These are phyloP conservation scores for Trichogramma evanescens DNA, from an alignment of 2,888 invertebrate genomes.

Conservation along the genomic window DNA sequence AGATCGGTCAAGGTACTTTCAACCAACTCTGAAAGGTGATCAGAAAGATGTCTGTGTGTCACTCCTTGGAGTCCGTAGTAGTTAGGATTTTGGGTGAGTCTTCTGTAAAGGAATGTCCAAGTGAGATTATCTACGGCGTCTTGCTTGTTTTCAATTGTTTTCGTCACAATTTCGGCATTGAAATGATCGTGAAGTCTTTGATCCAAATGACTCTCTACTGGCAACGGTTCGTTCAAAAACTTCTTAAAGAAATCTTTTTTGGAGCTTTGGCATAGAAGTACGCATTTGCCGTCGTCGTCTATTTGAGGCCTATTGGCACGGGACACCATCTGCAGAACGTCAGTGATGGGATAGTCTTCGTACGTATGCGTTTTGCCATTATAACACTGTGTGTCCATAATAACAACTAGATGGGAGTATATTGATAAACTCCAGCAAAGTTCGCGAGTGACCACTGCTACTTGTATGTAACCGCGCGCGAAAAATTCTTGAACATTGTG, in stretches of 20 bases:
- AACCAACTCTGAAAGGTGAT: constrained; percentile 95
- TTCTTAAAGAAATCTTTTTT: constrained; percentile 99
- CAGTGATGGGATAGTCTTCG: constrained; percentile 96
- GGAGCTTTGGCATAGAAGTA: constrained; percentile 92
- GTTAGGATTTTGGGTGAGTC: constrained; percentile 98
- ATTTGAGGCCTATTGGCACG: constrained; percentile 87
- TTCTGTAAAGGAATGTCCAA: constrained; percentile 96
- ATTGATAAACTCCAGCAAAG: constrained; percentile 90
- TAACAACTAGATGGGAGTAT: constrained; percentile 85
- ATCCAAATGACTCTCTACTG: constrained; percentile 96
- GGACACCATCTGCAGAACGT: constrained; percentile 96
- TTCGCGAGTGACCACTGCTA: constrained; percentile 86
- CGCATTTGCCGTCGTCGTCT: constrained; percentile 90
- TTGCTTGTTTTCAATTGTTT: constrained; percentile 99
- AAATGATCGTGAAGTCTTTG: constrained; percentile 98
- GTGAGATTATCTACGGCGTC: constrained; percentile 99
- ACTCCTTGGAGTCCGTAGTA: constrained; percentile 98
- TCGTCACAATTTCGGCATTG: constrained; percentile 99
- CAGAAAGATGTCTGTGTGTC: constrained; percentile 93
- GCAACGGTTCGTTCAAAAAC: constrained; percentile 92
- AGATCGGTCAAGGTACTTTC: constrained; percentile 91
- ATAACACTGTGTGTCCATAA: constrained; percentile 89
- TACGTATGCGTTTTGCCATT: constrained; percentile 68
- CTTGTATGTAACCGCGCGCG: constrained; percentile 85
- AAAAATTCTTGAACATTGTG: constrained; percentile 89